A percentile compares a stretch with the other conserved stretches of the same genome.
Conservation (phyloP, 2,888 invertebrate genomes). For the Oscheius sp. region DNA sequence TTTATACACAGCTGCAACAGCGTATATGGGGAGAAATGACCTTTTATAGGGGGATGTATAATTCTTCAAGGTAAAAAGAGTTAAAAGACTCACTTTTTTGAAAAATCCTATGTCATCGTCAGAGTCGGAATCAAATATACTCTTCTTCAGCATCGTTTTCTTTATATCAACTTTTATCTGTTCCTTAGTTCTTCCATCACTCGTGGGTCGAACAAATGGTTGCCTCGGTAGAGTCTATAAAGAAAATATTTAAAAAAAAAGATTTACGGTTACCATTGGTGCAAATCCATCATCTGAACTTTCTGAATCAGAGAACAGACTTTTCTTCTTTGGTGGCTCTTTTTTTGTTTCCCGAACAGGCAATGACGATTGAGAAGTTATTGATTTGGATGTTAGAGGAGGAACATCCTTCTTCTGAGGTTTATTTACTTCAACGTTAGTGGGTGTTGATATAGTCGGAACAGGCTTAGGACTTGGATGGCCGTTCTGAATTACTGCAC, state of each 20-base stretch:
- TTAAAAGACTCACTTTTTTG: conserved; percentile 1
- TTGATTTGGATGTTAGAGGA: too few relatives aligned
- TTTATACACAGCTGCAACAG: conserved; percentile 10
- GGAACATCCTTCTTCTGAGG: too few relatives aligned
- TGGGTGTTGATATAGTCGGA: neutral
- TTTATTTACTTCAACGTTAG: neutral
- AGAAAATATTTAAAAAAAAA: too few relatives aligned
- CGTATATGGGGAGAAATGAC: neutral
- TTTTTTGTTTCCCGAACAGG: neutral
- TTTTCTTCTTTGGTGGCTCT: conserved; percentile 4
- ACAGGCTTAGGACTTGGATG: too few relatives aligned
- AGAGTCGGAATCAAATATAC: conserved; percentile 34
- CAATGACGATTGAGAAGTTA: neutral
- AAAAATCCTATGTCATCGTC: conserved; percentile 1
- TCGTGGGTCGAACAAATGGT: neutral
- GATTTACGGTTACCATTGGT: conserved; percentile 1
- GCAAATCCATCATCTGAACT: neutral
- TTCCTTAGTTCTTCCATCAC: too few relatives aligned
- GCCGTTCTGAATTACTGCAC: too few relatives aligned
- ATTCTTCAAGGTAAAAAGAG: neutral
- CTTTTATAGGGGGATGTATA: neutral
- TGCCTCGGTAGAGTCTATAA: neutral
- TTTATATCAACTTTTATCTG: too few relatives aligned
- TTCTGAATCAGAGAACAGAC: conserved; percentile 11
- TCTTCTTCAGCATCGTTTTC: too few relatives aligned